phyloP scores from a whole-genome alignment of 1,140 invertebrate genomes.

The Drosophila santomea region DNA sequence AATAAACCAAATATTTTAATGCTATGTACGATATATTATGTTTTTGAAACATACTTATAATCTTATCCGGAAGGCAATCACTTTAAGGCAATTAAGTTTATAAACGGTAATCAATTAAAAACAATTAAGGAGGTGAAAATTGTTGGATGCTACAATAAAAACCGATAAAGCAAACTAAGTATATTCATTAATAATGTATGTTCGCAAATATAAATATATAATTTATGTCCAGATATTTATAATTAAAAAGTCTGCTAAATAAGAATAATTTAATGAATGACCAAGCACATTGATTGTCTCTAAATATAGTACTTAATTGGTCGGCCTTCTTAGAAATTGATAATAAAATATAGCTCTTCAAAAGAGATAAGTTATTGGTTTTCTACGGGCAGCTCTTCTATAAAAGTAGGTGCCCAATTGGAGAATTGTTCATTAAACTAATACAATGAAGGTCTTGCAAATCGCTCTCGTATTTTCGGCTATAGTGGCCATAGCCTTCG shows the following conservation, averaged over 20 bases:
- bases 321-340: constrained; percentile 28
- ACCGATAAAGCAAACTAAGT: not conserved
- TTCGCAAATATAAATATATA: not conserved
- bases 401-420: constrained; percentile 3
- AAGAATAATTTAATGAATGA: constrained; percentile 13
- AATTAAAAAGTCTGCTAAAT: not conserved
- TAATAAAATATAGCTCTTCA: constrained; percentile 14
- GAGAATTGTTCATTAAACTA: not conserved
- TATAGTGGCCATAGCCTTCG: constrained; percentile 43
- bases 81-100: too few relatives aligned
- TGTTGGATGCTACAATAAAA: too few relatives aligned
- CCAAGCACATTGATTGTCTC: constrained; percentile 11
- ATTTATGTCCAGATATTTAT: not conserved
- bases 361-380: constrained; percentile 14
- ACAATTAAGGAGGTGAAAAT: too few relatives aligned
- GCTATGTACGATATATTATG: too few relatives aligned
- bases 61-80: too few relatives aligned
- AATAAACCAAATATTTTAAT: too few relatives aligned
- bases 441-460: constrained; percentile 40
- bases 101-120: too few relatives aligned
- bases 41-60: too few relatives aligned
- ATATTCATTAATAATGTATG: not conserved
- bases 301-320: constrained; percentile 26
- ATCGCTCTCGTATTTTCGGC: constrained; percentile 39
- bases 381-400: not conserved